These are phyloP conservation scores for Sarcophaga rosellei DNA, from an alignment of 2,888 invertebrate species.

Conservation along the genomic window DNA sequence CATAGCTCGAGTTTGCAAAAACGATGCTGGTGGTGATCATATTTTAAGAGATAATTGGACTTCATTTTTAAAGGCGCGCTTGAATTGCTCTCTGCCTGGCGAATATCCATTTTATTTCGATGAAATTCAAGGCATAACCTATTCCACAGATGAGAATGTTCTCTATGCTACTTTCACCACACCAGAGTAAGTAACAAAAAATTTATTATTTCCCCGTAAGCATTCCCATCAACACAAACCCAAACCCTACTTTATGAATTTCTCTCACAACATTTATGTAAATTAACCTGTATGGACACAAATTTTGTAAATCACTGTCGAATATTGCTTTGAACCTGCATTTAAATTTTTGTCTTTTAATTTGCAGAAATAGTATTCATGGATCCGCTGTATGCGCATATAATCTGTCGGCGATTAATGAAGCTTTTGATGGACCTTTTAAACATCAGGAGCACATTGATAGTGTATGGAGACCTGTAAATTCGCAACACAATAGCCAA, in stretches of 20 bases:
- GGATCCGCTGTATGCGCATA: conserved; percentile 96
- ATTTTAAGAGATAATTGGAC: conserved; percentile 93
- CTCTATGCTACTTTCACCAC: conserved; percentile 94
- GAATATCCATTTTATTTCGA: conserved; percentile 94
- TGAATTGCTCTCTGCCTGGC: conserved; percentile 92
- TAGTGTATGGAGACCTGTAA: conserved; percentile 89
- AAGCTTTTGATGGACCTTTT: conserved; percentile 92
- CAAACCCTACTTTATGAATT: too few relatives aligned
- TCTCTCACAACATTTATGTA: too few relatives aligned
- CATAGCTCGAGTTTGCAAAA: conserved; percentile 95
- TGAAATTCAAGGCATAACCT: conserved; percentile 92
- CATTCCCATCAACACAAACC: too few relatives aligned
- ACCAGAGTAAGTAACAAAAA: conserved; percentile 83
- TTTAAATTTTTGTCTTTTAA: background rate
- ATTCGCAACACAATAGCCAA: conserved; percentile 83
- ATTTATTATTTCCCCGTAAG: background rate
- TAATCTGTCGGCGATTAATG: conserved; percentile 90
- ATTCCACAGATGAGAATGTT: conserved; percentile 88
- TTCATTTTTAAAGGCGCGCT: conserved; percentile 92
- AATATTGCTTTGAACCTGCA: too few relatives aligned
- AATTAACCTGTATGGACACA: too few relatives aligned
- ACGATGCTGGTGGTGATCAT: conserved; percentile 90
- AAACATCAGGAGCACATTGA: conserved; percentile 90
- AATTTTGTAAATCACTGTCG: too few relatives aligned
- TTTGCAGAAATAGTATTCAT: conserved; percentile 89